phyloP scores from a whole-genome alignment of 1,140 invertebrate species.

The Plodia interpunctella region DNA sequence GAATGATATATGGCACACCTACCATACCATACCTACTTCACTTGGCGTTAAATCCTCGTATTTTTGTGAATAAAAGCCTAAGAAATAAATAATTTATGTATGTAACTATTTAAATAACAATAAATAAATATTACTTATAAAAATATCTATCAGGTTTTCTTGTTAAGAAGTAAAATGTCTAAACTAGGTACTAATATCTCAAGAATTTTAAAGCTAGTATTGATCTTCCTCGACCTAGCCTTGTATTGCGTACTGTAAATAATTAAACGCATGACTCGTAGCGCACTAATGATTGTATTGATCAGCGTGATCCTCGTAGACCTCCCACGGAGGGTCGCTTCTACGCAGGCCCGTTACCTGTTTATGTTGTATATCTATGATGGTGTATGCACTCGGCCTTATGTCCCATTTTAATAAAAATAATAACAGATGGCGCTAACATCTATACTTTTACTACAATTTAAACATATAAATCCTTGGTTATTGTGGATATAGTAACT shows the following conservation, averaged over 20 bases:
- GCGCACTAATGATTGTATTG: conserved; percentile 2
- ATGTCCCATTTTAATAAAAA: neutral
- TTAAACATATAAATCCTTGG: too few species aligned
- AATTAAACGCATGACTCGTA: neutral
- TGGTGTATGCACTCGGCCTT: neutral
- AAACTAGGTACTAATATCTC: neutral
- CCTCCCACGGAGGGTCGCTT: neutral
- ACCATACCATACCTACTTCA: too few species aligned
- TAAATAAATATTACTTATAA: too few species aligned
- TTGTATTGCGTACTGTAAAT: neutral
- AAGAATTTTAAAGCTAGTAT: neutral
- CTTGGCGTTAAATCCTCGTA: too few species aligned
- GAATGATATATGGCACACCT: too few species aligned
- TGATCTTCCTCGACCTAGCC: neutral
- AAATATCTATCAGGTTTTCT: too few species aligned
- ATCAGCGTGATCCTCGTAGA: neutral
- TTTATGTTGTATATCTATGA: neutral
- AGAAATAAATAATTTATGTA: too few species aligned
- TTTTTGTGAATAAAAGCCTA: too few species aligned
- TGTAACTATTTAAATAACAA: too few species aligned
- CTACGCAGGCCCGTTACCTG: neutral
- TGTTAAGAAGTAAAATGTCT: too few species aligned
- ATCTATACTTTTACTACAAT: too few species aligned
- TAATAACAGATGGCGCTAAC: neutral
- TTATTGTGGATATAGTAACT: too few species aligned